phyloP scores from a whole-genome alignment of 2,888 invertebrate species.

The Nephrotoma flavescens region DNA sequence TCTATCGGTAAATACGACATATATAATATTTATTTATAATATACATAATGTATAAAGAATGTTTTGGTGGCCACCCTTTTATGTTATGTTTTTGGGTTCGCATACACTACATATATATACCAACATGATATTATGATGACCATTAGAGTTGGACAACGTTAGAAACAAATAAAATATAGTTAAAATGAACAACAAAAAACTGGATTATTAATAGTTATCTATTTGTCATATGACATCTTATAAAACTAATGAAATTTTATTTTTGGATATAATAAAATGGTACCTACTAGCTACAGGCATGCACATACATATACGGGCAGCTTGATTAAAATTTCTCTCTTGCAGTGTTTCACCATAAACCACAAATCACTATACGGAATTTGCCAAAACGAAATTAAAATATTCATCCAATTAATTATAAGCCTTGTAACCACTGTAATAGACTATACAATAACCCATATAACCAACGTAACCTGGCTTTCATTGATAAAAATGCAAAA shows the following conservation, averaged over 20 bases:
- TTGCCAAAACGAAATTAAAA: not conserved
- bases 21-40: too few relatives aligned
- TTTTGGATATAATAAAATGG: not conserved
- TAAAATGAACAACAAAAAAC: not conserved
- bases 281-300: not conserved
- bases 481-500: not conserved
- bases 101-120: not conserved
- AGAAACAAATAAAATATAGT: not conserved
- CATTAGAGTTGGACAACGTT: not conserved
- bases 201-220: not conserved
- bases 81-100: not conserved
- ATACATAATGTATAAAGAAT: not conserved
- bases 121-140: not conserved
- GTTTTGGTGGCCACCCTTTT: not conserved
- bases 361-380: not conserved
- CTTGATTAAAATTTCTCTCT: not conserved
- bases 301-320: not conserved
- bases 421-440: not conserved
- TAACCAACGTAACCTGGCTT: not conserved
- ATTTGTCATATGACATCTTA: not conserved
- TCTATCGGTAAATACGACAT: too few relatives aligned
- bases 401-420: not conserved
- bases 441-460: not conserved
- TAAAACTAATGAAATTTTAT: not conserved
- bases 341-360: not conserved